Conservation (phyloP, 2,888 invertebrate genomes). For the Agrotis clavis region DNA sequence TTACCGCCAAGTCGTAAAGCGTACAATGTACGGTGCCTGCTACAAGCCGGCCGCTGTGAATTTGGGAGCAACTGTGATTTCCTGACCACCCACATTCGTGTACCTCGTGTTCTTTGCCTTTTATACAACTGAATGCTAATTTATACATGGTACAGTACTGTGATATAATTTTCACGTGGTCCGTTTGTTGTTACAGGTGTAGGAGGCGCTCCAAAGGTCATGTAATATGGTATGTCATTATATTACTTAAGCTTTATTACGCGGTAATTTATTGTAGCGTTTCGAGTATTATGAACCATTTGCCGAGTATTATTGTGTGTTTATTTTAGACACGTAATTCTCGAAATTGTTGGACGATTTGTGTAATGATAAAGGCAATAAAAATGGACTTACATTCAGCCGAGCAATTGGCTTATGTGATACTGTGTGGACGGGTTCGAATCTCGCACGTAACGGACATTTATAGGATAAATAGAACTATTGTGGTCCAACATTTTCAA, state of each 20-base stretch:
- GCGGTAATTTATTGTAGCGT: slow-evolving; percentile 48
- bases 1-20: slow-evolving; percentile 73
- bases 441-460: slow-evolving; percentile 5
- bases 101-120: slow-evolving; percentile 44
- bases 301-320: slow-evolving; percentile 43
- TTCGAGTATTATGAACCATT: slow-evolving; percentile 50
- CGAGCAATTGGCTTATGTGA: slow-evolving; percentile 24
- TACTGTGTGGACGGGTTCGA: slow-evolving; percentile 18
- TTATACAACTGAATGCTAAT: slow-evolving; percentile 58
- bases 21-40: slow-evolving; percentile 65
- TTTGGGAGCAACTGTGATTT: slow-evolving; percentile 68
- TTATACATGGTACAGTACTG: slow-evolving; percentile 47
- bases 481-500: not conserved
- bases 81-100: slow-evolving; percentile 60
- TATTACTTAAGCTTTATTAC: slow-evolving; percentile 52
- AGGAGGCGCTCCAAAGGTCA: slow-evolving; percentile 71
- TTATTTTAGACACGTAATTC: slow-evolving; percentile 47
- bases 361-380: slow-evolving; percentile 35
- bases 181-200: slow-evolving; percentile 77
- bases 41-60: slow-evolving; percentile 58
- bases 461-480: slow-evolving; percentile 2
- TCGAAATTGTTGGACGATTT: slow-evolving; percentile 31
- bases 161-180: slow-evolving; percentile 46
- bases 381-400: slow-evolving; percentile 31
- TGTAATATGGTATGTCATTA: slow-evolving; percentile 71